A percentile compares a stretch with the other conserved stretches of the same genome.
phyloP scores from a whole-genome alignment of 2,113 vertebrate species.

The Campylomormyrus tamandua region DNA sequence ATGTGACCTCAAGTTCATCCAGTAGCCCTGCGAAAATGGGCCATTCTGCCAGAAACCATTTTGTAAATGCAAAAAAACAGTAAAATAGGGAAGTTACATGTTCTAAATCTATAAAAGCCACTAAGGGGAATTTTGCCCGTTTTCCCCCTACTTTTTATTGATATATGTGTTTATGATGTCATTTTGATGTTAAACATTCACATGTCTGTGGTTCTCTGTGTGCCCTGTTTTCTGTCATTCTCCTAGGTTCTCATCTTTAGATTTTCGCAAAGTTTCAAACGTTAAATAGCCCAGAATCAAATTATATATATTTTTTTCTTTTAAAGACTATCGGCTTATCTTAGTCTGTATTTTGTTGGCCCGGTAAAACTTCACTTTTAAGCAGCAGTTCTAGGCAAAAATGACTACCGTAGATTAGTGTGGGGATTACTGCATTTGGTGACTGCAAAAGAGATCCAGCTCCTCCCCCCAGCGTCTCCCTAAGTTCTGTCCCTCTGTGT shows the following conservation, averaged over 20 bases:
- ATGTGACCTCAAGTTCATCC: not conserved
- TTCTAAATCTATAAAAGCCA: not conserved
- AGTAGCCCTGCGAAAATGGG: not conserved
- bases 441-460: not conserved
- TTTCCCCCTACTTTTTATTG: not conserved
- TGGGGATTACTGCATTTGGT: not conserved
- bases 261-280: not conserved
- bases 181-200: not conserved
- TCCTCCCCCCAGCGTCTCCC: conserved; percentile 14
- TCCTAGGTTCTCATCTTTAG: not conserved
- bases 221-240: not conserved
- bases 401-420: not conserved
- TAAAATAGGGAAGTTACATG: conserved; percentile 9
- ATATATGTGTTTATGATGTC: not conserved
- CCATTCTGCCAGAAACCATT: not conserved
- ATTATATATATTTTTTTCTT: not conserved
- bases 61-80: not conserved
- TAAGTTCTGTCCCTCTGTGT: conserved; percentile 28
- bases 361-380: not conserved
- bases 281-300: not conserved
- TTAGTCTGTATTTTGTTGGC: not conserved
- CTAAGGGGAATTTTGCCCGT: not conserved
- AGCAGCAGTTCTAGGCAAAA: not conserved
- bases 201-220: not conserved
- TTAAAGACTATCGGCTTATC: not conserved